Percentiles rank a stretch among this genome's conserved stretches.
Conservation (phyloP, 2,888 invertebrate genomes). For the Apamea anceps region DNA sequence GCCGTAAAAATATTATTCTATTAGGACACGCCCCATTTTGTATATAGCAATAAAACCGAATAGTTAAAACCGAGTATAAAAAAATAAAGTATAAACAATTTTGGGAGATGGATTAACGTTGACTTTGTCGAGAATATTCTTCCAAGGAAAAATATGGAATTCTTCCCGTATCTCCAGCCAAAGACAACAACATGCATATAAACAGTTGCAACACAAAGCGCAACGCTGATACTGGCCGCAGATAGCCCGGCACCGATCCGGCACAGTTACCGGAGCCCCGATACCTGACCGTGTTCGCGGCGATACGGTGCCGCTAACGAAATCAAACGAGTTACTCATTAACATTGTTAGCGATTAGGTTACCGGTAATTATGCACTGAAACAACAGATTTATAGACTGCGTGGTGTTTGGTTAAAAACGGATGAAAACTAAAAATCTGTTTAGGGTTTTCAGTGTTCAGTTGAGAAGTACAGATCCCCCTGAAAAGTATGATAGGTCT, state of each 20-base stretch:
- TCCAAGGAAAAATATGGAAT: background rate
- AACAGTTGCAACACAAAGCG: slow-evolving; percentile 32
- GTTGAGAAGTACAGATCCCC: too few species aligned
- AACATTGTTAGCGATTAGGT: slow-evolving; percentile 41
- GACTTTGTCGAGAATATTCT: background rate
- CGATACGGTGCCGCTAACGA: slow-evolving; percentile 68
- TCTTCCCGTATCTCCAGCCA: background rate
- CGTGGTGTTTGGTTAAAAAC: background rate
- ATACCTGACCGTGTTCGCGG: slow-evolving; percentile 78
- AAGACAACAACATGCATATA: background rate
- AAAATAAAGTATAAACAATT: background rate
- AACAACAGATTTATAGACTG: slow-evolving; percentile 13
- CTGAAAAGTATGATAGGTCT: background rate
- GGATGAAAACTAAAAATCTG: background rate
- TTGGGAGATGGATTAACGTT: background rate
- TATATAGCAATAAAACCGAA: background rate
- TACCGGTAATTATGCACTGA: slow-evolving; percentile 22
- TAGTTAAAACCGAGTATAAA: background rate
- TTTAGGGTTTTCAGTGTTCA: background rate
- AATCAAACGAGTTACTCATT: slow-evolving; percentile 61
- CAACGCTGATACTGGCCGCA: slow-evolving; percentile 46
- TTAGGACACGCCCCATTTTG: too few species aligned
- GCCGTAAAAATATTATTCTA: too few species aligned
- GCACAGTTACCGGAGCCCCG: slow-evolving; percentile 78
- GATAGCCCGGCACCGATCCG: slow-evolving; percentile 62